phyloP scores from a whole-genome alignment of 2,113 vertebrate genomes.

The Porphyrio hochstetteri region DNA sequence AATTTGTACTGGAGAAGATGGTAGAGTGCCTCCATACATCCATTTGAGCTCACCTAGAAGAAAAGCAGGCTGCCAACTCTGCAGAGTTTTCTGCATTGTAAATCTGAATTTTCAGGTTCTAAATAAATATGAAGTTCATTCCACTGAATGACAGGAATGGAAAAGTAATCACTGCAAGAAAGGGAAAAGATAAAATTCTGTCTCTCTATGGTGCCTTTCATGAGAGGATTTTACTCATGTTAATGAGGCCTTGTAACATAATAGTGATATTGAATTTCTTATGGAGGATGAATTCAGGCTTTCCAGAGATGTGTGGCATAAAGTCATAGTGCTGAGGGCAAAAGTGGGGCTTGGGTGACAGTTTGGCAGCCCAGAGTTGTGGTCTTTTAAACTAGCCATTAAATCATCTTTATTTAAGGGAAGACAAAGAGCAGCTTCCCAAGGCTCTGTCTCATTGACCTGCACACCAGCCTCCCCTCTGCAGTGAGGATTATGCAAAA shows the following conservation, averaged over 20 bases:
- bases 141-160: constrained; percentile 37
- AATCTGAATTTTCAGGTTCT: constrained; percentile 5
- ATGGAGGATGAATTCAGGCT: background rate
- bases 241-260: constrained; percentile 33
- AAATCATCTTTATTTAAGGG: constrained; percentile 4
- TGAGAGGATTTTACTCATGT: background rate
- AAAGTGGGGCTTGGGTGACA: background rate
- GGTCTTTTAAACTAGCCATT: background rate
- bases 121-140: constrained; percentile 42
- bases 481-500: background rate
- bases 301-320: background rate
- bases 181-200: constrained; percentile 52
- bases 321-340: background rate
- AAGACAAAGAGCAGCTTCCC: background rate
- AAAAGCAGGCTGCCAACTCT: background rate
- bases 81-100: background rate
- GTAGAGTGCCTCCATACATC: background rate
- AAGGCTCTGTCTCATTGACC: background rate
- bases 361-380: background rate
- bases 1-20: background rate
- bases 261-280: constrained; percentile 10
- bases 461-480: background rate
- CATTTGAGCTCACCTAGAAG: background rate
- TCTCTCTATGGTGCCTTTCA: background rate
- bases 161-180: constrained; percentile 42